Evolutionary conservation across 1,140 invertebrate genomes (phyloP).

Genomic region (Sycophila sp.): DNA sequence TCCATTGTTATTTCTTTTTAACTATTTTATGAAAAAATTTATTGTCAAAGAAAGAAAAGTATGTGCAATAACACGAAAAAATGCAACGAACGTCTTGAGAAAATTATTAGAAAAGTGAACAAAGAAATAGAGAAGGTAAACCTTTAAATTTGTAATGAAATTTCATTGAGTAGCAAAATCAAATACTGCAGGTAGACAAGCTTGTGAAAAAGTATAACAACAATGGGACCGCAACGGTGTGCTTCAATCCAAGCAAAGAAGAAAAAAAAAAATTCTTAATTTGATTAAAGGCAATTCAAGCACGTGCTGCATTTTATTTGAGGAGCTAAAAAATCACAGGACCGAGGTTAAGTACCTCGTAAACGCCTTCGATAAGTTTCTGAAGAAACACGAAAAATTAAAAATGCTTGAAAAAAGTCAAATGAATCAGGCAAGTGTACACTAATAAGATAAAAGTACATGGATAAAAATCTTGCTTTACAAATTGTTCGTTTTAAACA

Average conservation of each 20-base stretch:
- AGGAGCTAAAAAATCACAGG: constrained; percentile 18
- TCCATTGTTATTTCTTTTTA: too few species aligned
- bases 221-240: neutral
- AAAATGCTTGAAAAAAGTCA: neutral
- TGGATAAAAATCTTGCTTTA: too few species aligned
- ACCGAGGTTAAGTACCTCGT: constrained; percentile 18
- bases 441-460: too few species aligned
- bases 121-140: constrained; percentile 20
- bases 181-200: neutral
- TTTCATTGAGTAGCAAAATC: neutral
- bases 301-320: neutral
- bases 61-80: constrained; percentile 1
- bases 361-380: neutral
- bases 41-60: too few species aligned
- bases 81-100: constrained; percentile 7
- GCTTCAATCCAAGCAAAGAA: neutral
- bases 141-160: neutral
- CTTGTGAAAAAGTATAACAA: neutral
- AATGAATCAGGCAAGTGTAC: constrained; percentile 13
- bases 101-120: neutral
- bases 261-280: constrained; percentile 15
- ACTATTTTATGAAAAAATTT: too few species aligned
- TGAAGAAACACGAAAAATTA: neutral
- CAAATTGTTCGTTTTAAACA: too few species aligned
- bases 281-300: neutral